Percentiles rank a stretch among this genome's conserved stretches.
phyloP scores from a whole-genome alignment of 2,888 invertebrate species.

The Tholera decimalis region DNA sequence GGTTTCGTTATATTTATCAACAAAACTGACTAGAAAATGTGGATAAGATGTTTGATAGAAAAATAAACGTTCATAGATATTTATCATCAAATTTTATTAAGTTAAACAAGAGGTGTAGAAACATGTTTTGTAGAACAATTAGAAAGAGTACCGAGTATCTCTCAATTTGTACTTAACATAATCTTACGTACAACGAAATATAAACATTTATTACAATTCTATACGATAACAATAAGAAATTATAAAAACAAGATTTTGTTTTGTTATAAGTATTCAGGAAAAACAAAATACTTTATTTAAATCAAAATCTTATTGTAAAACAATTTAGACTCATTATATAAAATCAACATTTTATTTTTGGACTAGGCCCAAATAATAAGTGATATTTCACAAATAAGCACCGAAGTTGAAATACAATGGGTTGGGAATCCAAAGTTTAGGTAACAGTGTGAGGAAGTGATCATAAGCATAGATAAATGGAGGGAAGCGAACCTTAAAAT shows the following conservation, averaged over 20 bases:
- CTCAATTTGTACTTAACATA: slow-evolving; percentile 35
- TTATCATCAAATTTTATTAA: slow-evolving; percentile 38
- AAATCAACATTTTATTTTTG: slow-evolving; percentile 54
- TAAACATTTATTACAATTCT: slow-evolving; percentile 25
- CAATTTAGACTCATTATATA: slow-evolving; percentile 40
- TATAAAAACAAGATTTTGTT: slow-evolving; percentile 20
- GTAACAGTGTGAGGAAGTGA: slow-evolving; percentile 11
- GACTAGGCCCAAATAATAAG: slow-evolving; percentile 61
- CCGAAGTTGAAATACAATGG: slow-evolving; percentile 20
- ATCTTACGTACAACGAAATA: slow-evolving; percentile 17
- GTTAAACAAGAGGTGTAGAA: slow-evolving; percentile 42
- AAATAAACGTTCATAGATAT: slow-evolving; percentile 43
- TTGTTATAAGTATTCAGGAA: slow-evolving; percentile 11
- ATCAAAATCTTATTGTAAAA: slow-evolving; percentile 38
- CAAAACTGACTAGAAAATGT: slow-evolving; percentile 65
- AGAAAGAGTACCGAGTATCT: slow-evolving; percentile 25
- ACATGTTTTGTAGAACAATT: slow-evolving; percentile 28
- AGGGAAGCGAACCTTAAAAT: slow-evolving; percentile 45
- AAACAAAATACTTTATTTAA: slow-evolving; percentile 2
- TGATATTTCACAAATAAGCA: slow-evolving; percentile 42
- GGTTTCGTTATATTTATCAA: slow-evolving; percentile 36
- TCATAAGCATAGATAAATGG: slow-evolving; percentile 42
- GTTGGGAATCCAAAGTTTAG: background rate
- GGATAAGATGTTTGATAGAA: slow-evolving; percentile 42
- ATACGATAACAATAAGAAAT: slow-evolving; percentile 31